Evolutionary conservation across 92 coral and sea anemone species (phyloP).

Genomic region (Siderastrea siderea): DNA sequence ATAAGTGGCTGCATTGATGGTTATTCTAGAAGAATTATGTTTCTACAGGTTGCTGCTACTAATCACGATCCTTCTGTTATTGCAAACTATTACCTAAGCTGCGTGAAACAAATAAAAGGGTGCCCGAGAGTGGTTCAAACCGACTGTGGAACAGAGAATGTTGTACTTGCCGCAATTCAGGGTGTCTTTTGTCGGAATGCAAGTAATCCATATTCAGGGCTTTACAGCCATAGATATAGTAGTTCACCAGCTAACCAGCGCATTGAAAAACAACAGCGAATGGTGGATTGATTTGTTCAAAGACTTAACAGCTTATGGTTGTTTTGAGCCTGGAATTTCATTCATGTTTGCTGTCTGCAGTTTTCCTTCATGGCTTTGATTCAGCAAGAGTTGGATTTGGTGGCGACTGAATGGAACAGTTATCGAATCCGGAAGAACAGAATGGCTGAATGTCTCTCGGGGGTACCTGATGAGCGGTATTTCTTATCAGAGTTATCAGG

Average conservation of each 20-base stretch:
- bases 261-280: constrained; percentile 36
- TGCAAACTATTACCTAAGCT: constrained; percentile 23
- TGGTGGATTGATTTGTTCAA: constrained; percentile 62
- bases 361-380: constrained; percentile 38
- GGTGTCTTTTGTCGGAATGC: constrained; percentile 30
- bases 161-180: constrained; percentile 29
- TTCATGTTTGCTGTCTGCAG: constrained; percentile 53
- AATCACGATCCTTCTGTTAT: constrained; percentile 44
- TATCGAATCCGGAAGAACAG: constrained; percentile 57
- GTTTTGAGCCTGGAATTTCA: constrained; percentile 32
- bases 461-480: constrained; percentile 68
- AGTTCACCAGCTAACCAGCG: constrained; percentile 48
- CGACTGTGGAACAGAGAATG: constrained; percentile 56
- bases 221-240: constrained; percentile 34
- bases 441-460: constrained; percentile 63
- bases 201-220: constrained; percentile 26
- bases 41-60: constrained; percentile 56
- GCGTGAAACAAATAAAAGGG: constrained; percentile 32
- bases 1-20: constrained; percentile 63
- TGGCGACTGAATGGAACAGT: constrained; percentile 58
- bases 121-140: constrained; percentile 53
- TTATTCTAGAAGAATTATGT: constrained; percentile 53
- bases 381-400: constrained; percentile 54
- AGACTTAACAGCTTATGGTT: constrained; percentile 34
- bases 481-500: constrained; percentile 48